These are phyloP conservation scores for Melieria omissa DNA, from an alignment of 2,888 invertebrate species.

Conservation along the genomic window DNA sequence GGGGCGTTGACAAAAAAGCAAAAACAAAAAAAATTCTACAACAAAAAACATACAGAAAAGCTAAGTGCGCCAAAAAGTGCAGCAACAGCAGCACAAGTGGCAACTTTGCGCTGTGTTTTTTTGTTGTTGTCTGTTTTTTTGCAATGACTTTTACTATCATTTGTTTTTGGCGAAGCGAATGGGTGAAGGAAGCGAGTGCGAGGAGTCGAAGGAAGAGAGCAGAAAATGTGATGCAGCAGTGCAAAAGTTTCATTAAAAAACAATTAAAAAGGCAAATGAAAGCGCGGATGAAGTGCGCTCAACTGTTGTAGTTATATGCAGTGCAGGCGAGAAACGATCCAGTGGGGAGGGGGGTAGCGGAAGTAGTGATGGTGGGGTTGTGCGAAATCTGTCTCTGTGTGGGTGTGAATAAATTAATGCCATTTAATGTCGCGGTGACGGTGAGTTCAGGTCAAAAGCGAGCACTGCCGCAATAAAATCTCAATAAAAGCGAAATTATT, in stretches of 20 bases:
- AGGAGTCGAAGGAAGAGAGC: neutral
- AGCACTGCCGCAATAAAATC: too few species aligned
- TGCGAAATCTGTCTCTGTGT: too few species aligned
- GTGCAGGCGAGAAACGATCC: too few species aligned
- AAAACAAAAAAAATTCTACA: neutral
- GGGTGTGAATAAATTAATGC: too few species aligned
- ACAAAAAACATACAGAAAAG: conserved; percentile 1
- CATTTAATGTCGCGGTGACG: too few species aligned
- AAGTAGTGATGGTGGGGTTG: too few species aligned
- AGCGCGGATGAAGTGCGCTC: neutral
- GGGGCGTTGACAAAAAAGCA: neutral
- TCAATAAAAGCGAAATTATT: too few species aligned
- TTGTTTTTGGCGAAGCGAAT: neutral
- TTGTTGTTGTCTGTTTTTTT: neutral
- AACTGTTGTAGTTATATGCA: too few species aligned
- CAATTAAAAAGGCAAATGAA: conserved; percentile 21
- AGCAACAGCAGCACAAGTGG: neutral
- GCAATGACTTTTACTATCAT: neutral
- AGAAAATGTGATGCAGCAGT: conserved; percentile 12
- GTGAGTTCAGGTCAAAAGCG: too few species aligned
- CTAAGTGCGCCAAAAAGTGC: neutral
- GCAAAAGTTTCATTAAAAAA: conserved; percentile 24
- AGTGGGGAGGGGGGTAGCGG: too few species aligned
- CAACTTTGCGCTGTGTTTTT: neutral
- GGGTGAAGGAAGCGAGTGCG: neutral